Evolutionary conservation across 2,888 invertebrate genomes (phyloP).

Genomic region (Hedya salicella): DNA sequence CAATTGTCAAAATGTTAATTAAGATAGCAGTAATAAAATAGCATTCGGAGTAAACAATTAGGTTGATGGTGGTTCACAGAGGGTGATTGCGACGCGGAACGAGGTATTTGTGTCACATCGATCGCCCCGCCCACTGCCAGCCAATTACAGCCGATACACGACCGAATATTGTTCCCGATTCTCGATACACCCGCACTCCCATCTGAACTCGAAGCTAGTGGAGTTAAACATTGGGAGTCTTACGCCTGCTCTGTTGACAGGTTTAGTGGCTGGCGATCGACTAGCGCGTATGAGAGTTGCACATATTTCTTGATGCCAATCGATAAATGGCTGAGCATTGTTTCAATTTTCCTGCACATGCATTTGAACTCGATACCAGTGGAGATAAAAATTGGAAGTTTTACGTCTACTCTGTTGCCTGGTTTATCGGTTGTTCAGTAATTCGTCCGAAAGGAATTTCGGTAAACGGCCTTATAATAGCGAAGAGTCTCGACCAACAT

Average conservation of each 20-base stretch:
- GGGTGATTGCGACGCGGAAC: slow-evolving; percentile 74
- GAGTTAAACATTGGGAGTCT: slow-evolving; percentile 2
- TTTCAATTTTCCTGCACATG: no score
- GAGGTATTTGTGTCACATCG: slow-evolving; percentile 78
- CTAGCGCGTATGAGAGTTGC: not conserved
- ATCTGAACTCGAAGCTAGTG: not conserved
- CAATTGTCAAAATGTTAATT: slow-evolving; percentile 14
- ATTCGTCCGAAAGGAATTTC: no score
- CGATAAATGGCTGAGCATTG: no score
- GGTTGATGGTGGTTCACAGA: slow-evolving; percentile 77
- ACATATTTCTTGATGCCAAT: no score
- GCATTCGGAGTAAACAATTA: slow-evolving; percentile 80
- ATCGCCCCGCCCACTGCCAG: slow-evolving; percentile 74
- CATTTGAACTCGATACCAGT: no score
- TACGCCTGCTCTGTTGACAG: slow-evolving; percentile 8
- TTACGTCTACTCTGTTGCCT: not conserved
- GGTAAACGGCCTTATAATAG: no score
- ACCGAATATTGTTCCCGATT: slow-evolving; percentile 71
- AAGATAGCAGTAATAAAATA: slow-evolving; percentile 66
- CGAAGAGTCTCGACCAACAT: no score
- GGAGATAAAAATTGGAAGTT: no score
- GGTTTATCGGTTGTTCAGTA: not conserved
- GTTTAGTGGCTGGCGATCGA: not conserved
- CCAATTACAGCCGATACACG: slow-evolving; percentile 78
- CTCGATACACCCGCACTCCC: slow-evolving; percentile 55